Evolutionary conservation across 2,888 invertebrate species (phyloP).

Genomic region (Mayetiola destructor): DNA sequence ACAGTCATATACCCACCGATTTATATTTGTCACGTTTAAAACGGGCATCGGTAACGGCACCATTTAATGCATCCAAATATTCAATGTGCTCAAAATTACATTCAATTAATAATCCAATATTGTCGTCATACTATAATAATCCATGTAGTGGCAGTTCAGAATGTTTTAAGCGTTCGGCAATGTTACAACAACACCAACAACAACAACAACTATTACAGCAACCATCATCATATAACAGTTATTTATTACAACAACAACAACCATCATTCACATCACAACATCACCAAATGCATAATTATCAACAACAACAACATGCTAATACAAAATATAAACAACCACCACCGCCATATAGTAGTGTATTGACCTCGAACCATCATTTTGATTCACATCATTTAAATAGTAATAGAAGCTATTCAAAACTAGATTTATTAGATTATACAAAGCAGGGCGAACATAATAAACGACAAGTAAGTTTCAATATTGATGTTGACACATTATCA

Average conservation of each 20-base stretch:
- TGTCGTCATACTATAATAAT: too few relatives aligned
- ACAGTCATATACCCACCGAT: slow-evolving; percentile 7
- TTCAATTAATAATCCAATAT: too few relatives aligned
- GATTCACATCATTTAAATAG: slow-evolving; percentile 22
- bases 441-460: slow-evolving; percentile 33
- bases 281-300: neutral
- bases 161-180: too few relatives aligned
- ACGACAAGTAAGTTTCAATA: slow-evolving; percentile 39
- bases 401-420: slow-evolving; percentile 27
- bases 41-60: slow-evolving; percentile 27
- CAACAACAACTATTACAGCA: slow-evolving; percentile 15
- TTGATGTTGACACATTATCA: slow-evolving; percentile 38
- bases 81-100: too few relatives aligned
- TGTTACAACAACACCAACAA: slow-evolving; percentile 16
- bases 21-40: slow-evolving; percentile 23
- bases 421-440: slow-evolving; percentile 38
- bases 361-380: slow-evolving; percentile 20
- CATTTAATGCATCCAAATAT: neutral
- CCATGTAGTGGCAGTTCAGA: too few relatives aligned
- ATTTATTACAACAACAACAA: neutral
- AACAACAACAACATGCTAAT: neutral
- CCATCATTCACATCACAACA: neutral
- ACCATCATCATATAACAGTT: too few relatives aligned
- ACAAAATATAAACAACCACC: slow-evolving; percentile 3
- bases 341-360: slow-evolving; percentile 12